phyloP scores from a whole-genome alignment of 2,888 invertebrate genomes.

The Tuta absoluta region DNA sequence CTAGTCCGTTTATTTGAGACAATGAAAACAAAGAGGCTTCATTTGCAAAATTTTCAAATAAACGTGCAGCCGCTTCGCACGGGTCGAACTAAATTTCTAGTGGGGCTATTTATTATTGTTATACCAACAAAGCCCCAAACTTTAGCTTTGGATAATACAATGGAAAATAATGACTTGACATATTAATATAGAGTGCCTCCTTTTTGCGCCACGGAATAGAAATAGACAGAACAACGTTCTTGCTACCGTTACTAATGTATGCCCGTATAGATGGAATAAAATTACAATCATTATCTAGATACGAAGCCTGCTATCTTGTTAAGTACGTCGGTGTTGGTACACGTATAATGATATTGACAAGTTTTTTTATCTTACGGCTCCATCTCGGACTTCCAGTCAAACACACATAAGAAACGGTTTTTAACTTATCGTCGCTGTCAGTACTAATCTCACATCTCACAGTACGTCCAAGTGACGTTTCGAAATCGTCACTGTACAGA shows the following conservation, averaged over 20 bases:
- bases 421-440: conserved; percentile 67
- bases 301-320: conserved; percentile 69
- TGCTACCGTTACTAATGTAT: conserved; percentile 45
- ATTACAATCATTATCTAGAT: conserved; percentile 64
- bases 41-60: conserved; percentile 38
- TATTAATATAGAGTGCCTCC: conserved; percentile 40
- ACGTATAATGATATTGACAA: conserved; percentile 72
- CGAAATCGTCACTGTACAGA: conserved; percentile 64
- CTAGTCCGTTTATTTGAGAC: conserved; percentile 28
- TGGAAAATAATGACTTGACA: conserved; percentile 49
- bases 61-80: conserved; percentile 31
- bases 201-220: conserved; percentile 38
- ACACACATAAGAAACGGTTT: conserved; percentile 48
- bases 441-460: conserved; percentile 68
- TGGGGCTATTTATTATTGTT: conserved; percentile 40
- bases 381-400: conserved; percentile 56
- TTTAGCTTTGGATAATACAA: conserved; percentile 41
- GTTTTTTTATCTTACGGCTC: conserved; percentile 64
- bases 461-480: conserved; percentile 66
- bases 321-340: conserved; percentile 61
- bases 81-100: conserved; percentile 40
- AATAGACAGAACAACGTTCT: conserved; percentile 31
- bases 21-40: conserved; percentile 31
- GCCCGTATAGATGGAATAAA: conserved; percentile 56
- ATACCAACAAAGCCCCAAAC: conserved; percentile 39